Percentiles rank a stretch among this genome's conserved stretches.
phyloP scores from a whole-genome alignment of 2,888 invertebrate species.

The Bugulina stolonifera region DNA sequence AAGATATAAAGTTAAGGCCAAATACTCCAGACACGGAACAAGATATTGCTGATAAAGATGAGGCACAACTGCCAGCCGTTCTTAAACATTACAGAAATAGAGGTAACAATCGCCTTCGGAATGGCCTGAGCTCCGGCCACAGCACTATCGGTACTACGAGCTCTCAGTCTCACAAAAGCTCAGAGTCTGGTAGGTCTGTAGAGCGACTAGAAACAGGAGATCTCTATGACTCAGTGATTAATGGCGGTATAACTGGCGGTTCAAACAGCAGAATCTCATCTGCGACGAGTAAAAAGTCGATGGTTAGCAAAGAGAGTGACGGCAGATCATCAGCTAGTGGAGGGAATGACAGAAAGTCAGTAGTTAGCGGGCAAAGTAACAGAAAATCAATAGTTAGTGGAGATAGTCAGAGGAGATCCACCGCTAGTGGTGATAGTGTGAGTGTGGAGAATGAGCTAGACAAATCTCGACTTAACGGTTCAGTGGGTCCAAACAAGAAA shows the following conservation, averaged over 20 bases:
- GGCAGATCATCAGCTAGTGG: no score
- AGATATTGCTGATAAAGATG: neutral
- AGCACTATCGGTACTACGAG: neutral
- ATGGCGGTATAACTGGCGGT: neutral
- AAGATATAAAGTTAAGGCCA: neutral
- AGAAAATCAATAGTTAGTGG: no score
- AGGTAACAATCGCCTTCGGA: conserved; percentile 3
- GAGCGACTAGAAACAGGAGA: conserved; percentile 14
- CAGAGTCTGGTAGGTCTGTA: neutral
- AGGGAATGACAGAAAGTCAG: no score
- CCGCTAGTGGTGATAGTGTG: neutral
- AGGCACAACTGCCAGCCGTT: neutral
- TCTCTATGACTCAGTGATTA: conserved; percentile 8
- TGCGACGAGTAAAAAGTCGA: no score
- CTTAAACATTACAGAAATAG: conserved; percentile 1
- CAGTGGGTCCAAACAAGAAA: neutral
- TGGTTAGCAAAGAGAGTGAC: no score
- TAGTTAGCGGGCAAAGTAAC: no score
- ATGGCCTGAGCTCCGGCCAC: neutral
- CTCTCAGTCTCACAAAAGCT: conserved; percentile 6
- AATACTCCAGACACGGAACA: neutral
- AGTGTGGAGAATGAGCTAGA: neutral
- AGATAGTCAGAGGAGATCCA: neutral
- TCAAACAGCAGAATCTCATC: no score
- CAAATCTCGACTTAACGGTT: neutral